Evolutionary conservation across 2,888 invertebrate genomes (phyloP), one percentile per base, ranked within the genome.

Genomic region (Acleris holmiana): DNA sequence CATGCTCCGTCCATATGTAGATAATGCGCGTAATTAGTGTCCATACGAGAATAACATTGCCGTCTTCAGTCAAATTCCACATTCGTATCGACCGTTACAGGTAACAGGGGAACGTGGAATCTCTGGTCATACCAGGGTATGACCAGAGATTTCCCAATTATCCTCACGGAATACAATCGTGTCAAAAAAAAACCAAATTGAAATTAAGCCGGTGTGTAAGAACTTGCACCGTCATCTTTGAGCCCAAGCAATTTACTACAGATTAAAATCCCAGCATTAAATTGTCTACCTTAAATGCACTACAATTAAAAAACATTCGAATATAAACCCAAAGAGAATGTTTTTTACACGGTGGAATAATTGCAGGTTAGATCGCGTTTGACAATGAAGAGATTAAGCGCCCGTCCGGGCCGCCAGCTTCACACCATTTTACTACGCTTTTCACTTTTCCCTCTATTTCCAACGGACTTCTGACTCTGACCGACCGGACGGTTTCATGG

Each of bases 331-430:
- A 44, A 17, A 44, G 17, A 44, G n/a, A 15, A 41, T 13, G 13
- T n/a, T 41, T 41, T n/a, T 41, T n/a, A 41, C 29, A 29, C 29
- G 41, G 41, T n/a, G n/a, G 41, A n/a, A 44, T 17, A 44, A 44
- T 44, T 44, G 44, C 44, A 44, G 35, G 35, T 35, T 35, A 35
- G 58, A 48, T 61, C 54, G 63, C 61, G 64, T 29, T 67, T 53
- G 23, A 64, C 62, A 72, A 74, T 75, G 74, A 74, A 71, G 67
- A 73, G 74, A 73, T 76, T 75, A 73, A 59, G 68, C 48, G 71
- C 57, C 64, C 68, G 59, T 17, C 60, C 68, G 58, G 55, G 69
- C 47, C 67, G 48, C 44, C 35, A 46, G 60, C 23, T 68, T 63
- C 64, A 63, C 66, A 63, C 66, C 69, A 69, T 71, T 71, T 72